Percentiles rank a stretch among this genome's conserved stretches.
Conservation (phyloP, 2,888 invertebrate genomes). For the Cotesia congregata region DNA sequence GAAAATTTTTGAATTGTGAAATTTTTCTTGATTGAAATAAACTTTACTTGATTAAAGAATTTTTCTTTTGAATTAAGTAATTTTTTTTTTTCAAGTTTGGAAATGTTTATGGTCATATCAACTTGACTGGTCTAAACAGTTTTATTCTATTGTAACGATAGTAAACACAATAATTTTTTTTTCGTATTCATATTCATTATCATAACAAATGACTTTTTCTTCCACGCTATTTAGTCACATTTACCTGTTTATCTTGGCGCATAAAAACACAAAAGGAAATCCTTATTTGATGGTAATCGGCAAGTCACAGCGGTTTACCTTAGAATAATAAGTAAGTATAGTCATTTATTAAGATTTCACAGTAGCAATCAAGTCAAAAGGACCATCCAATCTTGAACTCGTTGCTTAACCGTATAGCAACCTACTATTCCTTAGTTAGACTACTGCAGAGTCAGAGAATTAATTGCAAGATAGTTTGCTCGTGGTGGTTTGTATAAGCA, state of each 20-base stretch:
- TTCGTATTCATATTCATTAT: not conserved
- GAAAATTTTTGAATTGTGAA: too few species aligned
- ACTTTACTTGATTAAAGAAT: too few species aligned
- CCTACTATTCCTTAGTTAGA: not conserved
- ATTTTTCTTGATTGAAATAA: too few species aligned
- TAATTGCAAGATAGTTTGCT: constrained; percentile 25
- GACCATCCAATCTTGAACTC: not conserved
- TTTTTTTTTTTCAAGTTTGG: too few species aligned
- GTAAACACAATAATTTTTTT: not conserved
- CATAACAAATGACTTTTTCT: not conserved
- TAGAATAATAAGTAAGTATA: constrained; percentile 5
- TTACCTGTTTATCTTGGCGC: not conserved
- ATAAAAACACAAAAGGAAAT: not conserved
- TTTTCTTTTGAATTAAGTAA: too few species aligned
- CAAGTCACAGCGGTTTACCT: not conserved
- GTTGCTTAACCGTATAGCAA: not conserved
- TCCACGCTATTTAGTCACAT: not conserved
- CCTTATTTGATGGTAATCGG: not conserved
- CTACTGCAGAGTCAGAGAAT: constrained; percentile 4
- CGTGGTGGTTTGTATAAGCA: constrained; percentile 19
- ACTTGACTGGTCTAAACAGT: not conserved
- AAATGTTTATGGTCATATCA: not conserved
- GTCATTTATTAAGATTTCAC: constrained; percentile 10
- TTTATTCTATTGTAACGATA: not conserved
- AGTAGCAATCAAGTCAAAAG: constrained; percentile 11